Evolutionary conservation across 2,113 vertebrate species (phyloP).

Genomic region (Tragulus kanchil): DNA sequence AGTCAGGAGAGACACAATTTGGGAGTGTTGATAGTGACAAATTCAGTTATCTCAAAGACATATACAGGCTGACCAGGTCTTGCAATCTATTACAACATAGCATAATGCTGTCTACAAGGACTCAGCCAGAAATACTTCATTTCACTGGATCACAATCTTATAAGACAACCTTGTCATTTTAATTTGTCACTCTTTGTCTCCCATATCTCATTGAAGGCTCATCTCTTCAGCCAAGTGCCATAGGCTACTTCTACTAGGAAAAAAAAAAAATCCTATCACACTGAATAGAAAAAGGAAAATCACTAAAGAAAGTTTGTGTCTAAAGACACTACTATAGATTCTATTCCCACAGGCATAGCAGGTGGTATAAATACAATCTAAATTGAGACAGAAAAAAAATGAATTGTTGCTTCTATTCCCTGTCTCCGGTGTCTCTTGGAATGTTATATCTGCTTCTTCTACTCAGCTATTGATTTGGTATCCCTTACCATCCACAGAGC

Average conservation of each 20-base stretch:
- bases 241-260: constrained; percentile 83
- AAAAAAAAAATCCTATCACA: constrained; percentile 83
- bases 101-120: constrained; percentile 83
- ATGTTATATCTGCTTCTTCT: constrained; percentile 80
- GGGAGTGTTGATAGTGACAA: constrained; percentile 78
- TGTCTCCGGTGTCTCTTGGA: constrained; percentile 51
- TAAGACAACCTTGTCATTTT: constrained; percentile 91
- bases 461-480: constrained; percentile 62
- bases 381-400: constrained; percentile 79
- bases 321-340: constrained; percentile 84
- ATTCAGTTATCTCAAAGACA: constrained; percentile 81
- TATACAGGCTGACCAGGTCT: constrained; percentile 82
- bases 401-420: constrained; percentile 79
- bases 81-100: constrained; percentile 80
- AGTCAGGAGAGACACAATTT: constrained; percentile 62
- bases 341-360: constrained; percentile 80
- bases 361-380: constrained; percentile 83
- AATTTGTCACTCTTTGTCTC: constrained; percentile 89
- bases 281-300: constrained; percentile 84
- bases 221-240: constrained; percentile 86
- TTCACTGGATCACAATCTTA: constrained; percentile 88
- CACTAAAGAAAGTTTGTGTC: constrained; percentile 84
- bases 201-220: constrained; percentile 78
- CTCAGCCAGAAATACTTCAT: constrained; percentile 87
- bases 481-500: constrained; percentile 67